Conservation (phyloP, 2,113 vertebrate genomes). For the Spheniscus mendiculus region DNA sequence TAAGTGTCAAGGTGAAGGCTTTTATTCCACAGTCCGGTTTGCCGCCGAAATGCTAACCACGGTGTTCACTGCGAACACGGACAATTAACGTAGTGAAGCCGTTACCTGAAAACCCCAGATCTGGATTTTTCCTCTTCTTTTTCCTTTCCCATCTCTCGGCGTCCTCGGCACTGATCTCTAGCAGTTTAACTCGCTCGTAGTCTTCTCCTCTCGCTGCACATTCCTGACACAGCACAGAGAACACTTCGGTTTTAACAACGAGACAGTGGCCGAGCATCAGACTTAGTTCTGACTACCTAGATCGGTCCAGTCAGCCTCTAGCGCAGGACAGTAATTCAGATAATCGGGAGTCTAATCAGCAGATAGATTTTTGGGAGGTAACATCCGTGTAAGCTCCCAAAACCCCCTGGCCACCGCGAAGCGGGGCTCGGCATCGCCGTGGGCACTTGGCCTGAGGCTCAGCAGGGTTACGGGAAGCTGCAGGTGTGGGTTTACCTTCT, state of each 20-base stretch:
- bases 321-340: rapidly evolving
- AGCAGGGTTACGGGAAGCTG: neutral
- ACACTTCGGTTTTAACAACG: rapidly evolving
- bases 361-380: rapidly evolving
- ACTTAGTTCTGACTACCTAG: rapidly evolving
- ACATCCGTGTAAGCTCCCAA: rapidly evolving
- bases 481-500: conserved; percentile 73
- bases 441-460: rapidly evolving
- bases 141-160: conserved; percentile 94
- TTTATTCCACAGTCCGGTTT: rapidly evolving
- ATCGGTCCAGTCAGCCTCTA: neutral
- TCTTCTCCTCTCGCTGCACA: conserved; percentile 88
- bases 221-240: conserved; percentile 73
- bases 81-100: rapidly evolving
- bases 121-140: conserved; percentile 92
- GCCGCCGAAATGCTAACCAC: neutral
- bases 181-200: conserved; percentile 88
- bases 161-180: conserved; percentile 93
- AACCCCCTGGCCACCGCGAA: rapidly evolving
- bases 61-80: rapidly evolving
- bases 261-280: rapidly evolving
- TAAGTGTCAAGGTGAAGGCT: rapidly evolving
- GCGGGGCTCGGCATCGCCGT: rapidly evolving
- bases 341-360: rapidly evolving
- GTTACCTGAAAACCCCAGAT: conserved; percentile 93